phyloP scores from a whole-genome alignment of 2,113 vertebrate species.

The Damaliscus lunatus region DNA sequence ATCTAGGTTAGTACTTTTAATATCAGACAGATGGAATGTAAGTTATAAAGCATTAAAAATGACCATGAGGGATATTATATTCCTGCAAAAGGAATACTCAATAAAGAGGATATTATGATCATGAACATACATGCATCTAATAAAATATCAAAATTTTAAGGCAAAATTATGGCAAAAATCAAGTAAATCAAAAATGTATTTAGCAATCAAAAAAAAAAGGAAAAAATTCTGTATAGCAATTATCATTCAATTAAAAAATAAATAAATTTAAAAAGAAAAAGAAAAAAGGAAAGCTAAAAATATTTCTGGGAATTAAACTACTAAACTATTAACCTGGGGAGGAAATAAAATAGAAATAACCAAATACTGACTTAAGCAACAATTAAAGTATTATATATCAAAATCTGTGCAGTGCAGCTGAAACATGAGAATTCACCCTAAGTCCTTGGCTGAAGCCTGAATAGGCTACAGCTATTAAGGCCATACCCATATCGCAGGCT shows the following conservation, averaged over 20 bases:
- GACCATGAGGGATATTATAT: background rate
- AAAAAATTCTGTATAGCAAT: background rate
- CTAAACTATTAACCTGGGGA: background rate
- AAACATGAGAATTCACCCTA: background rate
- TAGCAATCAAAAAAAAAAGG: background rate
- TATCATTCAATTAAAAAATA: background rate
- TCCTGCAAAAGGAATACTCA: background rate
- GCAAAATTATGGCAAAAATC: background rate
- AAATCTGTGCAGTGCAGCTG: background rate
- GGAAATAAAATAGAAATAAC: background rate
- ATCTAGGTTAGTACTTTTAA: background rate
- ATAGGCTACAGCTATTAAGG: background rate
- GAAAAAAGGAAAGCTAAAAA: background rate
- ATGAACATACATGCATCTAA: background rate
- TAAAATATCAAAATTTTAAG: conserved; percentile 16
- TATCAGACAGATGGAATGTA: background rate
- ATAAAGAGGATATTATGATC: background rate
- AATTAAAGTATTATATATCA: background rate
- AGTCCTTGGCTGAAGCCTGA: background rate
- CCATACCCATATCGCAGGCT: background rate
- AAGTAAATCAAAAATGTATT: background rate
- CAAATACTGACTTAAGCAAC: background rate
- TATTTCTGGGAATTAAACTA: conserved; percentile 16
- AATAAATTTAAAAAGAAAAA: background rate
- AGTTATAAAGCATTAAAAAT: background rate